Conservation (phyloP, 2,797 vertebrate genomes). For the Danio jaintianensis region DNA sequence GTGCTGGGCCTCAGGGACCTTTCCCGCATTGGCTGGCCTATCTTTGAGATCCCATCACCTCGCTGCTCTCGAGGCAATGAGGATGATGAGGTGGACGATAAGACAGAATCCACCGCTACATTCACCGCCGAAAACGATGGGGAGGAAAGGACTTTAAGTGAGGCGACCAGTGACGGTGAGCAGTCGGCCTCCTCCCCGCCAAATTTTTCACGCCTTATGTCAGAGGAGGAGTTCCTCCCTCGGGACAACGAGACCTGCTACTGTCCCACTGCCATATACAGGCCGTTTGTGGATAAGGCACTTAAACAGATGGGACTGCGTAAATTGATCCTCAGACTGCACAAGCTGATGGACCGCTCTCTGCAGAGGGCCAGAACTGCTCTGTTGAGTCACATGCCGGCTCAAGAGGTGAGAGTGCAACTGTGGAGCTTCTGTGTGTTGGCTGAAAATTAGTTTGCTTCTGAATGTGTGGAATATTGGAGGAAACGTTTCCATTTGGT, state of each 20-base stretch:
- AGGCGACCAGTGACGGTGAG: constrained; percentile 68
- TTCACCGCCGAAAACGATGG: constrained; percentile 86
- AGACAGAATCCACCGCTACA: constrained; percentile 80
- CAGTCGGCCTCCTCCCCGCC: constrained; percentile 76
- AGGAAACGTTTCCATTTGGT: background rate
- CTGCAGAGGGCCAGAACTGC: constrained; percentile 93
- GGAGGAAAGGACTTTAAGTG: constrained; percentile 79
- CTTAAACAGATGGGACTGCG: constrained; percentile 99
- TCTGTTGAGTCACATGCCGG: constrained; percentile 84
- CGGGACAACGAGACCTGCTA: constrained; percentile 78
- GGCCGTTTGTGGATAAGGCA: constrained; percentile 98
- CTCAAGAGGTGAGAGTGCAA: constrained; percentile 86
- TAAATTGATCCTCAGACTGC: constrained; percentile 95
- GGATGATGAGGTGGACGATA: constrained; percentile 77
- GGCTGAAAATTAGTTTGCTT: background rate
- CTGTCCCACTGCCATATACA: constrained; percentile 94
- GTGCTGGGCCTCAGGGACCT: constrained; percentile 94
- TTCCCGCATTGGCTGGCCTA: constrained; percentile 96
- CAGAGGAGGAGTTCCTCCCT: constrained; percentile 85
- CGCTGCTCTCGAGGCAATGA: constrained; percentile 86
- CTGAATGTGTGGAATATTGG: background rate
- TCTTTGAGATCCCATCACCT: constrained; percentile 98
- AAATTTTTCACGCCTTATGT: constrained; percentile 83
- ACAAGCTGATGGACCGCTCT: constrained; percentile 98
- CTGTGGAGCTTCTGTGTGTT: background rate